phyloP scores from a whole-genome alignment of 2,797 vertebrate genomes.

The Mus minutoides region DNA sequence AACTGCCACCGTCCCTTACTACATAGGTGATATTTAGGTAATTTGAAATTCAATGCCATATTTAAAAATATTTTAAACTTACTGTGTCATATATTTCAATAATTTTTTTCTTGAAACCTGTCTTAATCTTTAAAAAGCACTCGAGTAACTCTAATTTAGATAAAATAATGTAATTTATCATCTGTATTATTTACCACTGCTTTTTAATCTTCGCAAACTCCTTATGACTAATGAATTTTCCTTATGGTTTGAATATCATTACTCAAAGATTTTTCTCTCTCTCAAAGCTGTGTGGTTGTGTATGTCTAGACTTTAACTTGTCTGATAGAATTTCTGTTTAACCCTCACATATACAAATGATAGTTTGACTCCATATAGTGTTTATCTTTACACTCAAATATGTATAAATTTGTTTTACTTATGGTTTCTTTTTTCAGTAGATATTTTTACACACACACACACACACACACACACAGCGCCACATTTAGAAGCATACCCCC shows the following conservation, averaged over 20 bases:
- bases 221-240: background rate
- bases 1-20: background rate
- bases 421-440: conserved; percentile 3
- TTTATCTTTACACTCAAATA: background rate
- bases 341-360: background rate
- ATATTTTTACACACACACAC: background rate
- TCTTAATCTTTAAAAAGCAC: background rate
- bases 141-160: background rate
- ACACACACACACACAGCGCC: background rate
- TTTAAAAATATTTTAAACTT: background rate
- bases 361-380: background rate
- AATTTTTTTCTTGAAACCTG: background rate
- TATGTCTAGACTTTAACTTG: background rate
- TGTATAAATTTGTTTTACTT: background rate
- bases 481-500: background rate
- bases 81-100: background rate
- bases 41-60: background rate
- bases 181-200: background rate
- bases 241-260: background rate
- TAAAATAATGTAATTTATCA: background rate
- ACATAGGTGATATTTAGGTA: background rate
- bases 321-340: conserved; percentile 12
- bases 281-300: background rate
- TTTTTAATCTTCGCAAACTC: background rate
- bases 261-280: background rate